A percentile compares a stretch with the other conserved stretches of the same genome.
phyloP scores from a whole-genome alignment of 1,140 invertebrate genomes.

The Anagrus nilaparvatae region DNA sequence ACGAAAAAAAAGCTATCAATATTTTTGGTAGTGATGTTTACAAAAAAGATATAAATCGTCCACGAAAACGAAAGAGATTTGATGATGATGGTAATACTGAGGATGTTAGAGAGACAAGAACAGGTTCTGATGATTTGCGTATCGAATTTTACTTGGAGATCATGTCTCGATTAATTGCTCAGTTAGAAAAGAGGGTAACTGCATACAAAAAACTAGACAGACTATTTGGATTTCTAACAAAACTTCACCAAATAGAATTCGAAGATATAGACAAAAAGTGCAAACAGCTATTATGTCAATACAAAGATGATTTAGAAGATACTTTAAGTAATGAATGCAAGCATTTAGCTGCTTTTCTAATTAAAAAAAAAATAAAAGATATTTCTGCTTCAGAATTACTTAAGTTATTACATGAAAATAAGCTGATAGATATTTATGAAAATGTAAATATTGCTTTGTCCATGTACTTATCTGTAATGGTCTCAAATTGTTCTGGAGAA shows the following conservation, averaged over 20 bases:
- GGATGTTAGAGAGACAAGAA: no score
- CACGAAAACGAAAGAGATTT: no score
- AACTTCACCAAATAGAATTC: not conserved
- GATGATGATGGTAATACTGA: no score
- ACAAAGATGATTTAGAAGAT: not conserved
- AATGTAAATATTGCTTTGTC: no score
- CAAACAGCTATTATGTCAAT: not conserved
- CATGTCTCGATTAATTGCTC: no score
- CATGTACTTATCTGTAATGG: not conserved
- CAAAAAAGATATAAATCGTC: no score
- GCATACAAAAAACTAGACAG: no score
- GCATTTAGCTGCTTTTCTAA: not conserved
- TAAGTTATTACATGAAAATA: not conserved
- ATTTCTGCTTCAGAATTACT: not conserved
- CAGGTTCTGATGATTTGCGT: no score
- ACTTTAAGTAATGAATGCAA: not conserved
- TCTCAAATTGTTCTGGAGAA: not conserved
- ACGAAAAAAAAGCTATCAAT: not conserved
- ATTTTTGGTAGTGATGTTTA: not conserved
- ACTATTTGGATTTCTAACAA: not conserved
- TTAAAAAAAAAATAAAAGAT: not conserved
- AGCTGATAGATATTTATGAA: constrained; percentile 34
- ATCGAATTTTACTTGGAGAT: no score
- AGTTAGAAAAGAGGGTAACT: no score
- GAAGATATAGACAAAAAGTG: not conserved